These are phyloP conservation scores for Glandiceps talaboti DNA, from an alignment of 53 echinoderm and acorn worm genomes.

Conservation along the genomic window DNA sequence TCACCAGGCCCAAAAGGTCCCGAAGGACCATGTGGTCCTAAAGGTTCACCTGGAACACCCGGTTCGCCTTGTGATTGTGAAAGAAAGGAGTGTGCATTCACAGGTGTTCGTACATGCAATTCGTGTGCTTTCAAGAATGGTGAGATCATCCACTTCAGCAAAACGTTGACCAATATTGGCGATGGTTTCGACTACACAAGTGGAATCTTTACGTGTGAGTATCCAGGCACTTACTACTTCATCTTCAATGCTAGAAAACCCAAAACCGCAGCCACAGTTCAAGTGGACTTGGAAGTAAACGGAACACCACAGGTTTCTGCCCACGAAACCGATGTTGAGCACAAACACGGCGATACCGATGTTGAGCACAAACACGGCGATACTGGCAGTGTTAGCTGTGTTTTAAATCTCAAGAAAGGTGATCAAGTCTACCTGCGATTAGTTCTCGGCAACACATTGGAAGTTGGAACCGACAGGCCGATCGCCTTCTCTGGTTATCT, in stretches of 20 bases:
- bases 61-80: background rate
- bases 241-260: background rate
- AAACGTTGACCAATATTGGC: background rate
- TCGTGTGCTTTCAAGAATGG: background rate
- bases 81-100: background rate
- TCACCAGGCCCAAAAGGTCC: conserved; percentile 4
- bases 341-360: too few species aligned
- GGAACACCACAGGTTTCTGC: background rate
- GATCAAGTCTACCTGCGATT: background rate
- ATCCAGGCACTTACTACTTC: background rate
- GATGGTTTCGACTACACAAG: background rate
- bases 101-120: background rate
- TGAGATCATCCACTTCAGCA: background rate
- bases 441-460: background rate
- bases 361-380: too few species aligned
- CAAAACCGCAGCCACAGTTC: background rate
- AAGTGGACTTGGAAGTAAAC: background rate
- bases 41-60: conserved; percentile 14
- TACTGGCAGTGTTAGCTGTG: background rate
- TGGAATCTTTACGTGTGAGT: background rate
- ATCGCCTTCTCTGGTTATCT: background rate
- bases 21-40: conserved; percentile 15
- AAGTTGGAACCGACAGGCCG: background rate
- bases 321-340: background rate
- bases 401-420: background rate